Conservation (phyloP, 2,797 vertebrate species). For the Argentina silus region DNA sequence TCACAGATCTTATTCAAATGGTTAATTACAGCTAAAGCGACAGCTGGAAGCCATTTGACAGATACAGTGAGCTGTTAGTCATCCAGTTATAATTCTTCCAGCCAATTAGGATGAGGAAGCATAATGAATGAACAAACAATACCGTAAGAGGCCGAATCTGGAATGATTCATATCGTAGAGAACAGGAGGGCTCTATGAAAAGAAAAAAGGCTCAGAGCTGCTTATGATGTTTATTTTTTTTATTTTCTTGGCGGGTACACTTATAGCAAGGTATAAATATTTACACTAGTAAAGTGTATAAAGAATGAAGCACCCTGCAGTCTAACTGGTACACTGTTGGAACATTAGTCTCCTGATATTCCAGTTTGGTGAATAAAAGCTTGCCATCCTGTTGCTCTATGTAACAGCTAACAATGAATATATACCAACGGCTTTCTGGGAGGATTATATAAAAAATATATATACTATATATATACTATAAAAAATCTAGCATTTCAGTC, state of each 20-base stretch:
- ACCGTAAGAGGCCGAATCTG: constrained; percentile 34
- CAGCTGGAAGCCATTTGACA: constrained; percentile 60
- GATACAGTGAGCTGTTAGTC: constrained; percentile 51
- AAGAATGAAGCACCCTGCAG: too few relatives aligned
- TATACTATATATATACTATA: too few relatives aligned
- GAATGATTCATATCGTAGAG: constrained; percentile 33
- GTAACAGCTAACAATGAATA: too few relatives aligned
- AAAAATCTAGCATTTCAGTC: too few relatives aligned
- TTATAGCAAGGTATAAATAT: neutral
- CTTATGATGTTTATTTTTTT: neutral
- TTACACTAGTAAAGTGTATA: neutral
- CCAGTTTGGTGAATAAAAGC: too few relatives aligned
- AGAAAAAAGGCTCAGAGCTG: constrained; percentile 4
- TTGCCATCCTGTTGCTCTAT: too few relatives aligned
- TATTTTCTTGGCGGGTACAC: constrained; percentile 25
- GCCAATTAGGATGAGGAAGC: constrained; percentile 49
- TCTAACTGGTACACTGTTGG: too few relatives aligned
- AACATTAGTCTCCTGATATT: too few relatives aligned
- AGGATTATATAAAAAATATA: too few relatives aligned
- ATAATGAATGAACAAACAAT: constrained; percentile 50
- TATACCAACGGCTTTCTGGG: too few relatives aligned
- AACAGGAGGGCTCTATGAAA: constrained; percentile 21
- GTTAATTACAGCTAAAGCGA: constrained; percentile 64
- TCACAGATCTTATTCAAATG: constrained; percentile 53
- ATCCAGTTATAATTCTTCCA: constrained; percentile 49